A percentile compares a stretch with the other conserved stretches of the same genome.
These are phyloP conservation scores for Zingel zingel DNA, from an alignment of 2,113 vertebrate species.

Conservation along the genomic window DNA sequence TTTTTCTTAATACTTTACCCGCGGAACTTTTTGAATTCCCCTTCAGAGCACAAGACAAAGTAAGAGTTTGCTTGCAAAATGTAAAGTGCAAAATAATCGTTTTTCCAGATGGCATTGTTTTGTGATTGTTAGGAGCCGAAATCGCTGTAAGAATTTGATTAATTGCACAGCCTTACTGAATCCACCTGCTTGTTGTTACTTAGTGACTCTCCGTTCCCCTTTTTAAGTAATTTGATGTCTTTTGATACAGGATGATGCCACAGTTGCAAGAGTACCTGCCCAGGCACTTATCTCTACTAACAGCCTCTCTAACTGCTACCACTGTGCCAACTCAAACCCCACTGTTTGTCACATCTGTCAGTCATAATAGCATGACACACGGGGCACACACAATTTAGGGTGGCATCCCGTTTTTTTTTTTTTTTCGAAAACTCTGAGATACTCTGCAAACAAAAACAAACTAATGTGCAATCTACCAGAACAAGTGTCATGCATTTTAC, in stretches of 20 bases:
- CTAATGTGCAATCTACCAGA: slow-evolving; percentile 74
- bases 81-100: too few relatives aligned
- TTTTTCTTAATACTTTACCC: too few relatives aligned
- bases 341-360: slow-evolving; percentile 67
- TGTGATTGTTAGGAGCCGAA: too few relatives aligned
- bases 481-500: slow-evolving; percentile 76
- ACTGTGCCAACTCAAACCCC: slow-evolving; percentile 50
- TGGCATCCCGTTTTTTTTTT: slow-evolving; percentile 56
- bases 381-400: slow-evolving; percentile 16
- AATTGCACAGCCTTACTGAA: too few relatives aligned
- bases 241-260: slow-evolving; percentile 28
- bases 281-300: slow-evolving; percentile 55
- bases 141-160: too few relatives aligned
- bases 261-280: slow-evolving; percentile 37
- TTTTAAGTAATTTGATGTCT: slow-evolving; percentile 8
- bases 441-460: slow-evolving; percentile 37
- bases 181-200: not conserved
- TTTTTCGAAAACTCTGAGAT: slow-evolving; percentile 56
- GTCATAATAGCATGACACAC: slow-evolving; percentile 33
- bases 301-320: slow-evolving; percentile 52
- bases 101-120: too few relatives aligned
- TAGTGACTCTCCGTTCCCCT: slow-evolving; percentile 6
- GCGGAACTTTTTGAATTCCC: too few relatives aligned
- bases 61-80: too few relatives aligned
- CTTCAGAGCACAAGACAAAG: too few relatives aligned